Conservation (phyloP, 2,113 vertebrate genomes). For the Dryoscopus gambensis region DNA sequence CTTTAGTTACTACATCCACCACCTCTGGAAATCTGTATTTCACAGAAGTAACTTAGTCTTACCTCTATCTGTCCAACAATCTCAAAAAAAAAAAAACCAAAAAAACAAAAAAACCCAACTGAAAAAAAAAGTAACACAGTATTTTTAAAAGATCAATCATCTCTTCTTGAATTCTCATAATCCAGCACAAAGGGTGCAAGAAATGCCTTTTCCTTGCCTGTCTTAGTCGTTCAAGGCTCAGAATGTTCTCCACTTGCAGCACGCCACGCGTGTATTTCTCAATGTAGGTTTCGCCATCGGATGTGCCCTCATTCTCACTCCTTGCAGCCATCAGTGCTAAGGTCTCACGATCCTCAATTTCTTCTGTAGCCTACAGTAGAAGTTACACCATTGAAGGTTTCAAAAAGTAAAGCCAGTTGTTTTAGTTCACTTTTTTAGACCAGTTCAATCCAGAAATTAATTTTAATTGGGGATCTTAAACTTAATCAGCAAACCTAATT, state of each 20-base stretch:
- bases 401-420: background rate
- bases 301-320: constrained; percentile 82
- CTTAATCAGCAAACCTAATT: background rate
- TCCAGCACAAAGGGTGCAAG: background rate
- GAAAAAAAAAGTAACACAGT: background rate
- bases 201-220: constrained; percentile 73
- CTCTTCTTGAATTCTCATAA: background rate
- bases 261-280: constrained; percentile 93
- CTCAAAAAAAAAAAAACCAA: background rate
- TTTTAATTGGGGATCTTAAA: background rate
- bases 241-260: constrained; percentile 92
- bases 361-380: constrained; percentile 87
- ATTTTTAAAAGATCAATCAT: background rate
- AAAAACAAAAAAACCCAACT: background rate
- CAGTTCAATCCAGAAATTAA: background rate
- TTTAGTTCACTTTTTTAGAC: background rate
- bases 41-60: background rate
- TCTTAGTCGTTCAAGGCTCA: constrained; percentile 90
- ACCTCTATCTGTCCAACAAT: rapidly evolving
- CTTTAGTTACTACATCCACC: background rate
- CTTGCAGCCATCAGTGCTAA: constrained; percentile 93
- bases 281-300: constrained; percentile 91
- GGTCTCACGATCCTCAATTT: constrained; percentile 93
- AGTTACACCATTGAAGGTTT: background rate
- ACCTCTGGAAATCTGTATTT: background rate